Conservation (phyloP, 2,888 invertebrate genomes). For the Mythimna vitellina region DNA sequence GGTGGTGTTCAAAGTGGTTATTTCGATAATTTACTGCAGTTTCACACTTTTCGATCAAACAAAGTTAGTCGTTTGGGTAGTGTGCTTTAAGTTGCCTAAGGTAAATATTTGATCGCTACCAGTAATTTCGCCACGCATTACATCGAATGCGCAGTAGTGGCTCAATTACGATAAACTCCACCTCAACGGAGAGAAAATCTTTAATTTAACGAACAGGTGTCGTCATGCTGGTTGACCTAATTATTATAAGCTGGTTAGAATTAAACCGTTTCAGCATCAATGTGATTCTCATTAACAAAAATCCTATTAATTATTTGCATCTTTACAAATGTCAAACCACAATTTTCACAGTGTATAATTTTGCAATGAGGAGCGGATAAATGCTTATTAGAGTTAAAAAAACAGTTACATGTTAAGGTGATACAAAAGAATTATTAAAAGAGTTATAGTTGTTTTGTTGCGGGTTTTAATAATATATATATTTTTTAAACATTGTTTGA, state of each 20-base stretch:
- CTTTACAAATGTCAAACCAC: background rate
- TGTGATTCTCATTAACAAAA: too few relatives aligned
- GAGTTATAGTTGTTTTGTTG: too few relatives aligned
- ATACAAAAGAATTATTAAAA: too few relatives aligned
- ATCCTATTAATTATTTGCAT: background rate
- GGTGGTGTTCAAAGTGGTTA: background rate
- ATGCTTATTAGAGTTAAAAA: too few relatives aligned
- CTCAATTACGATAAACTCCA: conserved; percentile 22
- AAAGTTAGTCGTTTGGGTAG: conserved; percentile 17
- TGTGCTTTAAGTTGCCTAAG: conserved; percentile 14
- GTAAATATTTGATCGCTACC: conserved; percentile 40
- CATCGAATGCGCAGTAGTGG: background rate
- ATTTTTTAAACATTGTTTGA: too few relatives aligned
- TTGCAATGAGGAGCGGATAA: background rate
- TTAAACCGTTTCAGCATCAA: background rate
- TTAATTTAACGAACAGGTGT: conserved; percentile 2
- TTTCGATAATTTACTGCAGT: conserved; percentile 5
- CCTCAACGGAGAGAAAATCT: background rate
- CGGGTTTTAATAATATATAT: too few relatives aligned
- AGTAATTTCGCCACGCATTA: conserved; percentile 19
- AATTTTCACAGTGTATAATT: background rate
- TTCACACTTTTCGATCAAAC: conserved; percentile 24
- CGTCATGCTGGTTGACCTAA: background rate
- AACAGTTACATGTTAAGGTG: too few relatives aligned
- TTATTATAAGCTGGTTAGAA: background rate